Percentiles rank a stretch among this genome's conserved stretches.
Evolutionary conservation across 2,113 vertebrate genomes (phyloP).

Genomic region (Todiramphus chloris): DNA sequence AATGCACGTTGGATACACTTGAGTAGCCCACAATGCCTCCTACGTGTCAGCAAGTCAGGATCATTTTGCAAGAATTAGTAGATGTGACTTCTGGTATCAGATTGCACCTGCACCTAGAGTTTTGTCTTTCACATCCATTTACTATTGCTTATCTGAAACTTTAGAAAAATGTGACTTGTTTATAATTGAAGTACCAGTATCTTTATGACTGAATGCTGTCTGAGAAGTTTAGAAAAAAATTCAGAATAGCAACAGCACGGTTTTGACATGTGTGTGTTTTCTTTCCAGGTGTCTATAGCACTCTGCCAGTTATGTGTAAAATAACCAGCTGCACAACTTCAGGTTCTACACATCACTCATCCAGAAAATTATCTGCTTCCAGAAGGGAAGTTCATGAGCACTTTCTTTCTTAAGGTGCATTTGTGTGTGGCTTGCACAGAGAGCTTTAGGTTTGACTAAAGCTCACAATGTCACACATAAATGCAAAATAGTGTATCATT

Average conservation of each 20-base stretch:
- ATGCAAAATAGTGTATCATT: background rate
- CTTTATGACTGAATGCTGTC: background rate
- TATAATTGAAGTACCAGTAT: background rate
- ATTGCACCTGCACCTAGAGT: background rate
- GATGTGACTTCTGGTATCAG: background rate
- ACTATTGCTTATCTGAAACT: background rate
- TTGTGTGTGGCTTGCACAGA: background rate
- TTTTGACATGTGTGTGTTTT: background rate
- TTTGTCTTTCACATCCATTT: background rate
- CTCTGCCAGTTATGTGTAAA: background rate
- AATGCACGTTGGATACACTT: background rate
- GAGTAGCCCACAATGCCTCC: background rate
- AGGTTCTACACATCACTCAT: background rate
- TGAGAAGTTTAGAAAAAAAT: background rate
- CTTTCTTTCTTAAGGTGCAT: background rate
- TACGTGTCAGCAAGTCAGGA: fast-evolving
- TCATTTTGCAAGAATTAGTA: background rate
- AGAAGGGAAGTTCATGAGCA: background rate
- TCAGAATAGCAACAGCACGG: fast-evolving
- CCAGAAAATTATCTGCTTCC: background rate
- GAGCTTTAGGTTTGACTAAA: background rate
- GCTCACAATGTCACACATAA: background rate
- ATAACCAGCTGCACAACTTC: background rate
- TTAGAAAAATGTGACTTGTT: background rate
- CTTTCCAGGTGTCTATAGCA: background rate